Evolutionary conservation across 2,797 vertebrate genomes (phyloP).

Genomic region (Cyclura pinguis): DNA sequence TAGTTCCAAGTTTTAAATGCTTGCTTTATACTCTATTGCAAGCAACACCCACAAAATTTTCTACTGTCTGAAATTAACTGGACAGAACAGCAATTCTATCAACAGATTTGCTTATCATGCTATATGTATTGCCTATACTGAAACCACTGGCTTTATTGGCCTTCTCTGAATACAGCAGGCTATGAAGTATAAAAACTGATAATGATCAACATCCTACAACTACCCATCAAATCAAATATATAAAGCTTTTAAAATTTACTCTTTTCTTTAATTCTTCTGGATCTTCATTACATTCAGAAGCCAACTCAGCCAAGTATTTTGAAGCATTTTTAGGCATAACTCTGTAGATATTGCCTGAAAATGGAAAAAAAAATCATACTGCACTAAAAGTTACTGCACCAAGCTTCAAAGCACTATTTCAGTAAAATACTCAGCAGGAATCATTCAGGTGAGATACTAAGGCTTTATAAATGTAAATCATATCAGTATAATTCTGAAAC

Average conservation of each 20-base stretch:
- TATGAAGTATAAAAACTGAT: neutral
- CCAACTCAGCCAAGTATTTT: conserved; percentile 65
- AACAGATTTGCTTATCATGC: neutral
- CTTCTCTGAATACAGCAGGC: neutral
- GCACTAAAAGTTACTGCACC: neutral
- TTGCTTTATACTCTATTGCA: neutral
- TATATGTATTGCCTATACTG: neutral
- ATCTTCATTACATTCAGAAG: conserved; percentile 74
- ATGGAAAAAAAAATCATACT: conserved; percentile 48
- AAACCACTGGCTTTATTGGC: neutral
- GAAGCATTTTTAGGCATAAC: conserved; percentile 63
- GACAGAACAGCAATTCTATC: neutral
- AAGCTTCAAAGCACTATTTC: neutral
- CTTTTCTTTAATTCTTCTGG: conserved; percentile 71
- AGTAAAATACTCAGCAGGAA: neutral
- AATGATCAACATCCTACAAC: neutral
- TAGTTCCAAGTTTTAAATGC: neutral
- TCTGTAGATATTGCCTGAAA: conserved; percentile 59
- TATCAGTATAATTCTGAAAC: neutral
- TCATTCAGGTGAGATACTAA: neutral
- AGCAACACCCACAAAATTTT: neutral
- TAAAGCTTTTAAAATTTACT: conserved; percentile 68
- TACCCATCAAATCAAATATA: conserved; percentile 21
- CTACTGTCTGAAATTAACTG: neutral
- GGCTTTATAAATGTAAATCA: neutral